A percentile compares a stretch with the other conserved stretches of the same genome.
phyloP scores from a whole-genome alignment of 2,113 vertebrate species.

The Callaeas wilsoni region DNA sequence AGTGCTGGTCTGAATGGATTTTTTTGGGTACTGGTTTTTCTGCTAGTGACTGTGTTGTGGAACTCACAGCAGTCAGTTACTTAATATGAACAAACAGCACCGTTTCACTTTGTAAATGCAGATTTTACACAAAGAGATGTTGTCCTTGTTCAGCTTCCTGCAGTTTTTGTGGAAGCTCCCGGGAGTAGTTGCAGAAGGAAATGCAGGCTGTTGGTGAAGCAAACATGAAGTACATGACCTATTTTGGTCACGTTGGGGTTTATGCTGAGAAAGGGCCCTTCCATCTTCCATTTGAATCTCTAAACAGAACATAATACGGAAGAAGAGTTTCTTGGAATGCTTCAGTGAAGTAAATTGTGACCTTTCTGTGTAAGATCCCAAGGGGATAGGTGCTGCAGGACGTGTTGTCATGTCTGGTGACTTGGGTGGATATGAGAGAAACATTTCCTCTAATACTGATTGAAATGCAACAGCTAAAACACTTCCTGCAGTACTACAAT shows the following conservation, averaged over 20 bases:
- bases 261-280: neutral
- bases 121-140: neutral
- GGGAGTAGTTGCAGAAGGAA: neutral
- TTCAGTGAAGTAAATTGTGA: neutral
- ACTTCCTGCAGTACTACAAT: rapidly evolving
- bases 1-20: neutral
- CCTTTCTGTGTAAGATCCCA: neutral
- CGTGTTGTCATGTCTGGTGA: neutral
- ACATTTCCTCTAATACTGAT: rapidly evolving
- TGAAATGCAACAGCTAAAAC: neutral
- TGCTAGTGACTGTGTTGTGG: neutral
- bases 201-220: neutral
- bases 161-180: neutral
- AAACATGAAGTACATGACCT: neutral
- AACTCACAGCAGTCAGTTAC: rapidly evolving
- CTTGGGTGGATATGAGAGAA: neutral
- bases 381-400: neutral
- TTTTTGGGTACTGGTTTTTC: neutral
- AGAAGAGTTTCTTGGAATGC: neutral
- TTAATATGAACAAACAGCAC: neutral
- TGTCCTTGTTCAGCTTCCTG: neutral
- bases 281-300: neutral
- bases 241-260: neutral
- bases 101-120: neutral
- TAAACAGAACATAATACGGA: neutral